Conservation (phyloP, 2,888 invertebrate genomes). For the Polyommatus iphigenia region DNA sequence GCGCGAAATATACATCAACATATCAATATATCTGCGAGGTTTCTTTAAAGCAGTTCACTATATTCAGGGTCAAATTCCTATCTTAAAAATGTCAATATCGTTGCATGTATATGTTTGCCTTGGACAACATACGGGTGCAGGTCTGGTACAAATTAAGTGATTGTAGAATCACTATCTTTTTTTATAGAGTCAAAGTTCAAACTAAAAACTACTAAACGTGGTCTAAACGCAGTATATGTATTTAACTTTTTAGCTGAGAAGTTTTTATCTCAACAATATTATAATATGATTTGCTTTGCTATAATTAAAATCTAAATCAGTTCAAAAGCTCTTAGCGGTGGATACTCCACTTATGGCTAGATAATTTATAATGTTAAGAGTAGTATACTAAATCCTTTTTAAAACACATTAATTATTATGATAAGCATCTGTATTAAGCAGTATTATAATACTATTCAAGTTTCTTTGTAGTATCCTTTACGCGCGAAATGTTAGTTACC, state of each 20-base stretch:
- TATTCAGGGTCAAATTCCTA: constrained; percentile 61
- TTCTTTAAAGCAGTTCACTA: constrained; percentile 49
- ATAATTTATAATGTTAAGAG: neutral
- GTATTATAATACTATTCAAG: neutral
- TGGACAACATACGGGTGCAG: neutral
- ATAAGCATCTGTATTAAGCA: neutral
- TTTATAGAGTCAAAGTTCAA: neutral
- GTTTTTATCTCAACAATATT: too few relatives aligned
- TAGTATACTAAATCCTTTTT: neutral
- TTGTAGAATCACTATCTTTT: neutral
- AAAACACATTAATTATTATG: neutral
- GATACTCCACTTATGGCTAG: neutral
- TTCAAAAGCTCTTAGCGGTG: neutral
- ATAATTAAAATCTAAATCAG: neutral
- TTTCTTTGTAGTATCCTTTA: neutral
- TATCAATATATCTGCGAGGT: constrained; percentile 64
- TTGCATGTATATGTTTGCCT: constrained; percentile 31
- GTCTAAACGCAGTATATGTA: neutral
- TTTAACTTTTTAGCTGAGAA: too few relatives aligned
- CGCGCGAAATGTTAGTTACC: neutral
- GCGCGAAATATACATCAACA: constrained; percentile 54
- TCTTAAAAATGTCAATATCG: constrained; percentile 37
- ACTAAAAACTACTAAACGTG: neutral
- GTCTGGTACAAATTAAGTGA: neutral
- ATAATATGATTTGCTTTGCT: neutral